These are phyloP conservation scores for Lasius fuliginosus DNA, from an alignment of 2,888 invertebrate species.

Conservation along the genomic window DNA sequence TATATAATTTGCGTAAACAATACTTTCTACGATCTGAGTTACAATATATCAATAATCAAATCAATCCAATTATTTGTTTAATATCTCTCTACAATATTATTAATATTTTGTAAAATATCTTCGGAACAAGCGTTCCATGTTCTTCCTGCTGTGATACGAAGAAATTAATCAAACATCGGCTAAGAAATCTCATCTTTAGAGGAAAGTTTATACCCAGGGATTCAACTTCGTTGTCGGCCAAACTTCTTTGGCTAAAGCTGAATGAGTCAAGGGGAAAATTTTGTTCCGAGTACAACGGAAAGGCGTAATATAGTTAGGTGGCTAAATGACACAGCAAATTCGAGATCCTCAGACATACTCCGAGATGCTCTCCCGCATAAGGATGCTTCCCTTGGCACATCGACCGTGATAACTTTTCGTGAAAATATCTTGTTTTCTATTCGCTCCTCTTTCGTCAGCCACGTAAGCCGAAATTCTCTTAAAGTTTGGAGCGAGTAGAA, in stretches of 20 bases:
- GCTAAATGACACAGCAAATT: slow-evolving; percentile 63
- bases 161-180: slow-evolving; percentile 35
- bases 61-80: neutral
- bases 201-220: slow-evolving; percentile 10
- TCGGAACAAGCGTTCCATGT: neutral
- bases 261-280: slow-evolving; percentile 42
- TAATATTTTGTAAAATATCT: neutral
- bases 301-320: slow-evolving; percentile 61
- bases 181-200: slow-evolving; percentile 11
- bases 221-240: neutral
- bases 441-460: neutral
- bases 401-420: slow-evolving; percentile 34
- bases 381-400: slow-evolving; percentile 35
- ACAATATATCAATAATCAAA: neutral
- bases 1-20: no score
- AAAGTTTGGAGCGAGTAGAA: neutral
- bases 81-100: neutral
- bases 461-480: slow-evolving; percentile 36
- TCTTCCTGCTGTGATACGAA: neutral
- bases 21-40: no score
- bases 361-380: slow-evolving; percentile 52
- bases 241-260: neutral
- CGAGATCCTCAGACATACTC: slow-evolving; percentile 51
- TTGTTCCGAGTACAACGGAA: slow-evolving; percentile 57
- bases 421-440: slow-evolving; percentile 39